Evolutionary conservation across 2,888 invertebrate genomes (phyloP), one percentile per base, ranked within the genome.

Genomic region (Choristoneura rosaceana): DNA sequence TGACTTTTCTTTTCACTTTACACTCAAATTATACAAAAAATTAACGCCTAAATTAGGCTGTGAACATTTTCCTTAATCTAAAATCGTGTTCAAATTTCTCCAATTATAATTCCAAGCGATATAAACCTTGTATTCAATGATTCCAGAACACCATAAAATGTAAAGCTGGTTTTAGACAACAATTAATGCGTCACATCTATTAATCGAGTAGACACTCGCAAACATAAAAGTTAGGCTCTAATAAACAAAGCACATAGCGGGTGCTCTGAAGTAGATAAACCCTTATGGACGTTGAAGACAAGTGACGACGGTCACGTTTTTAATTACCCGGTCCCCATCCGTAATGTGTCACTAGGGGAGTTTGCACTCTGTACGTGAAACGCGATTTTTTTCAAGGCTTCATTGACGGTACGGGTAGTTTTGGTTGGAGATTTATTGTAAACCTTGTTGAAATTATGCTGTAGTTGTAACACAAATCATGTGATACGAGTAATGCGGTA

Each of bases 281-380:
- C 91, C 88, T 88, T 89, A 88, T 84, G 87, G 86, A 86, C 80
- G 79, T 77, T 79, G 86, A 80, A 86, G 91, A 91, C 92, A 92
- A 91, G 87, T 93, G 93, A 94, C 91, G 92, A 93, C 92, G 93
- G 93, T 93, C 92, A 90, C 90, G 92, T 92, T 93, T 94, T 93
- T 94, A 94, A 94, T 94, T 93, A 94, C 91, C 87, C 85, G 79
- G 80, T 85, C 79, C 86, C 90, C 89, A 89, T 91, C 89, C 87
- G 90, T 90, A 87, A 89, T 88, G 88, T 86, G 90, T 89, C 89
- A 86, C 85, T 81, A 81, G 82, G 79, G 83, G 84, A 81, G 82
- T 85, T 83, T 79, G 80, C 77, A 80, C 80, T 81, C 81, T 82
- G 82, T 85, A 84, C 84, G 85, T 82, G 74, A 61, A 77, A 76